Percentiles rank a stretch among this genome's conserved stretches.
Conservation (phyloP, 2,888 invertebrate species). For the Argyra leucocephala region DNA sequence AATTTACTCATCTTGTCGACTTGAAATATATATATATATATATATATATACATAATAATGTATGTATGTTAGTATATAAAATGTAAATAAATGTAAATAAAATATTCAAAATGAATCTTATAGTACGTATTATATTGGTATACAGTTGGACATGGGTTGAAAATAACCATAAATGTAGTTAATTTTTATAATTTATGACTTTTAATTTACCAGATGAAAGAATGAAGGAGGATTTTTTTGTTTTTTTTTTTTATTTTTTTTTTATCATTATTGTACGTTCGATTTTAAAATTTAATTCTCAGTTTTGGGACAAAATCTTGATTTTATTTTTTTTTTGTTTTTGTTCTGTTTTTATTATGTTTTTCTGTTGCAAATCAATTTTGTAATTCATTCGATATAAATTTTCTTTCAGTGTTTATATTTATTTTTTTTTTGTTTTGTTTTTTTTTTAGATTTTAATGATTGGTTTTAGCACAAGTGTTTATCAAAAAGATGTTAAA, state of each 20-base stretch:
- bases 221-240: not conserved
- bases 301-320: not conserved
- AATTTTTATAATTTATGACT: constrained; percentile 1
- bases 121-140: no score
- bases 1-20: constrained; percentile 2
- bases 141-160: not conserved
- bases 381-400: no score
- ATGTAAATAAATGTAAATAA: no score
- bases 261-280: not conserved
- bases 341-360: no score
- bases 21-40: no score
- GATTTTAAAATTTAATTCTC: not conserved
- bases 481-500: not conserved
- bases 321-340: no score
- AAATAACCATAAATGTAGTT: constrained; percentile 6
- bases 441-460: not conserved
- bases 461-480: constrained; percentile 4
- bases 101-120: no score
- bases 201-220: not conserved
- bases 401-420: no score
- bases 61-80: no score
- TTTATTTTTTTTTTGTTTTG: not conserved
- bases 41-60: no score
- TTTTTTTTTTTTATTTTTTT: not conserved
- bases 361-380: no score